Conservation (phyloP, 1,140 invertebrate species). For the Pollicipes pollicipes region DNA sequence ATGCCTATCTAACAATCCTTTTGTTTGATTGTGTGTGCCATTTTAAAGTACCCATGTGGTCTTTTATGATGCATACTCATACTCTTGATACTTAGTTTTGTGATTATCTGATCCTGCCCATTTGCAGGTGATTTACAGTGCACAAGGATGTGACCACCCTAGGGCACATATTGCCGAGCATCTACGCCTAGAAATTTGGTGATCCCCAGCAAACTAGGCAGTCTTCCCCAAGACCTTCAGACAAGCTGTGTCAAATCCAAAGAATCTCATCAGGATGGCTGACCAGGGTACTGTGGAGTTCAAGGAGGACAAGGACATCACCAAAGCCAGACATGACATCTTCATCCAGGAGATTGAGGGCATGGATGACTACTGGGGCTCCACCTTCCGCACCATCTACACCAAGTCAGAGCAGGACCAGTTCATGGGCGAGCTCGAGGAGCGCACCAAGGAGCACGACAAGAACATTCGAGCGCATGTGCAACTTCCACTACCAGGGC, state of each 20-base stretch:
- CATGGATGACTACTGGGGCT: conserved; percentile 75
- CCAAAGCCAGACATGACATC: conserved; percentile 32
- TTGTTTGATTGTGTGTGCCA: too few species aligned
- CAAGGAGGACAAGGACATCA: background rate
- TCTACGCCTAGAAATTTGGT: too few species aligned
- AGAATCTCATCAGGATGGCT: background rate
- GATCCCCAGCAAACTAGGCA: too few species aligned
- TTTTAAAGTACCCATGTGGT: too few species aligned
- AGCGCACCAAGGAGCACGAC: conserved; percentile 84
- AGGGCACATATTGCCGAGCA: too few species aligned
- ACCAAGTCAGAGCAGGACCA: conserved; percentile 62
- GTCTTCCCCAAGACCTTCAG: too few species aligned
- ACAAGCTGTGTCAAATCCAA: background rate
- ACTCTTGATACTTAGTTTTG: too few species aligned
- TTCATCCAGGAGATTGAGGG: conserved; percentile 71
- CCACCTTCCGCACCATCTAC: conserved; percentile 79
- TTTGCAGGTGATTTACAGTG: too few species aligned
- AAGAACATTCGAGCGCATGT: conserved; percentile 94
- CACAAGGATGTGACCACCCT: too few species aligned
- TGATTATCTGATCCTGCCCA: too few species aligned
- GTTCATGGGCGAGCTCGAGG: conserved; percentile 76
- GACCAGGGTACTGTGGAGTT: background rate
- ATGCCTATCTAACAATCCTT: too few species aligned
- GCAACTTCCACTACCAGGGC: conserved; percentile 92
- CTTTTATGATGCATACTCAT: too few species aligned